A percentile compares a stretch with the other conserved stretches of the same genome.
Evolutionary conservation across 2,797 vertebrate species (phyloP).

Genomic region (Oryzias dopingdopingensis): DNA sequence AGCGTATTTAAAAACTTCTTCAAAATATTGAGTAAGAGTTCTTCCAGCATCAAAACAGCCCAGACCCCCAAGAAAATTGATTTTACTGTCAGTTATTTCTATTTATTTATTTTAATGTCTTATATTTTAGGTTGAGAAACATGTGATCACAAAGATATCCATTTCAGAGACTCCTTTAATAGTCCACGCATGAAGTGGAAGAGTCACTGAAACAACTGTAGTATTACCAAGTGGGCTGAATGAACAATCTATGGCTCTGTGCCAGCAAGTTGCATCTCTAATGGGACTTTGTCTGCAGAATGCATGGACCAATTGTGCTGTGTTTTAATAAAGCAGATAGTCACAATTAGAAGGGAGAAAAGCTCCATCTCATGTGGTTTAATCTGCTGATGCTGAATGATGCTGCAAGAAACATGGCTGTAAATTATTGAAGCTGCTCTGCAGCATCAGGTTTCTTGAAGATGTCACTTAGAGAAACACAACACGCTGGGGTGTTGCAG

Average conservation of each 20-base stretch:
- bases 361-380: slow-evolving; percentile 19
- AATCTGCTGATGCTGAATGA: slow-evolving; percentile 14
- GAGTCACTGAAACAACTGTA: slow-evolving; percentile 42
- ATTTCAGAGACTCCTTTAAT: slow-evolving; percentile 4
- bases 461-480: not conserved
- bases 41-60: too few relatives aligned
- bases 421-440: slow-evolving; percentile 43
- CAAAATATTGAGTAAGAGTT: too few relatives aligned
- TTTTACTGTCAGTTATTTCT: not conserved
- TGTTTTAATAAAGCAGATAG: slow-evolving; percentile 9
- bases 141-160: not conserved
- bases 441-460: slow-evolving; percentile 1
- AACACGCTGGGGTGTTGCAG: not conserved
- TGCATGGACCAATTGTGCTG: slow-evolving; percentile 11
- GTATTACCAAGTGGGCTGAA: slow-evolving; percentile 47
- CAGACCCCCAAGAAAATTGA: not conserved
- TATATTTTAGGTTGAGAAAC: not conserved
- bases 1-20: too few relatives aligned
- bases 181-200: not conserved
- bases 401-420: slow-evolving; percentile 7
- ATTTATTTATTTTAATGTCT: not conserved
- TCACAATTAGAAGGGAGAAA: slow-evolving; percentile 2
- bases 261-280: slow-evolving; percentile 52
- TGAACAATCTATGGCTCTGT: slow-evolving; percentile 41
- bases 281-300: slow-evolving; percentile 39